Base-by-base conservation (phyloP, 2,888 invertebrate species). In the Polydrusus pterygomalis region DNA sequence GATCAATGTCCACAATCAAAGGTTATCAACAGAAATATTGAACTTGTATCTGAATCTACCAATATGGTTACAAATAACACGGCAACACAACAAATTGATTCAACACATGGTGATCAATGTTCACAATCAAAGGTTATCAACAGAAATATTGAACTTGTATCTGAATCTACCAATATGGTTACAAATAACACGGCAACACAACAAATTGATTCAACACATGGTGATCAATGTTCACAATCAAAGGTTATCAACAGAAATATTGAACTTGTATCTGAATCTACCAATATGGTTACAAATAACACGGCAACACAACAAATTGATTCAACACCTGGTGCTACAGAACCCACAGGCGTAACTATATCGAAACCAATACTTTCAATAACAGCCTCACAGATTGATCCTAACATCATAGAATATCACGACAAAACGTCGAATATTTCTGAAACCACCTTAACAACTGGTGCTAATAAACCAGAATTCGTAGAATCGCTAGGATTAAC, bases 401-500 rank as follows among this genome's bases (percentile, higher is more conserved):
- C 34, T 2, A 25, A 6, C n/a, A 11, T n/a, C 8, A 30, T 34
- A 34, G 15, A 34, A 5, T 15, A 15, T 34, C 34, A 15, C 43
- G n/a, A 1, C 9, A 34, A 34, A 56, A 43, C 18, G 1, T n/a
- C 1, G 0, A 9, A 30, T 20, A 40, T 60, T 17, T 20, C 40
- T 1, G 43, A 43, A 43, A 40, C 13, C 17, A 43, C 62, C 11
- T 1, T 17, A 15, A 8, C 25, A 45, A 30, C 13, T 17, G 51
- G n/a, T 56, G n/a, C 64, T 17, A 62, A 17, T 15, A 74, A 74
- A 51, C 63, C 77, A 2, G 77, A 65, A 15, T 69, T 78, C 17
- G 74, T 77, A n/a, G 64, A 77, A 51, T 77, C 78, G 0, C 60
- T 79, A 7, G 77, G 76, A 10, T 71, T 78, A 47, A 75, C 64